Base-by-base conservation (phyloP, 1,140 invertebrate genomes). In the Mya arenaria region DNA sequence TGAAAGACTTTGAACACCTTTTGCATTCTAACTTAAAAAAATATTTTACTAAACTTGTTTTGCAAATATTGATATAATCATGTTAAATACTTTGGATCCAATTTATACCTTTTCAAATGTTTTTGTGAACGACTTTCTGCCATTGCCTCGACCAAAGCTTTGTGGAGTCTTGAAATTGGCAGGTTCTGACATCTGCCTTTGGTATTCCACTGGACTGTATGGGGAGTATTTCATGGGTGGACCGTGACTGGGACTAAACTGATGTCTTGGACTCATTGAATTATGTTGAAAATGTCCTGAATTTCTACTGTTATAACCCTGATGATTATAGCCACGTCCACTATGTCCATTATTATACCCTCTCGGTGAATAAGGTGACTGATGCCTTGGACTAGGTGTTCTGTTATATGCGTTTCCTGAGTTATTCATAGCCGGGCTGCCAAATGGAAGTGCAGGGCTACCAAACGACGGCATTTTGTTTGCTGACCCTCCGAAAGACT, bases 101-200 rank as follows among this genome's bases (percentile, higher is more conserved):
- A 17, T 52, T 52, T 1, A n/a, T 32, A 82, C 78, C 79, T 82
- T 65, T 36, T 34, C 44, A 82, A 73, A 85, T 48, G 66, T 72
- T 39, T 69, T 55, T 41, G 60, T 72, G 25, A 56, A 75, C 19
- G 73, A 75, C 58, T 74, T 85, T 63, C 65, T 82, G 23, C 79
- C 71, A 69, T 65, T 68, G 25, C 77, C 72, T 37, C 58, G 48
- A n/a, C 72, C 66, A 41, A 37, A 25, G 25, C 36, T 78, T 13
- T 80, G 65, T 32, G 77, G 77, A 17, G 77, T 62, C 48, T 80
- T 80, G 55, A 80, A 80, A 32, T 37, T 28, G 32, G n/a, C 58
- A 15, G 39, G 60, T 56, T 71, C 77, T 3, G 13, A 41, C 36
- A 48, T 60, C 10, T 19, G 39, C 15, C 36, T 13, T 23, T 44